These are phyloP conservation scores for Taenioides sp. DNA, from an alignment of 2,797 vertebrate genomes.

Conservation along the genomic window DNA sequence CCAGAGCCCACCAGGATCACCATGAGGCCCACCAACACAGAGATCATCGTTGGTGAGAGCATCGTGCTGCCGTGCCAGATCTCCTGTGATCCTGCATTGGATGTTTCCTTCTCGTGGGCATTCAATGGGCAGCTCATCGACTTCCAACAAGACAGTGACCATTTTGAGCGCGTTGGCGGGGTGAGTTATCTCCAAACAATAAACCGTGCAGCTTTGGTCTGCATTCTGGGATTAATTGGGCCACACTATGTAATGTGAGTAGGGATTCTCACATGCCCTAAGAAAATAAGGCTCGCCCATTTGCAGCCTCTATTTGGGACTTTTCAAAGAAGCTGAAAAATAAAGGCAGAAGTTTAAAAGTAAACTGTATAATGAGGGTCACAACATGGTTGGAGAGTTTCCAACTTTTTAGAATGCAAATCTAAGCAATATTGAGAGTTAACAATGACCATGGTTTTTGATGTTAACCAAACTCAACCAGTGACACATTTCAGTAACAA, in stretches of 20 bases:
- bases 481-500: neutral
- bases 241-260: constrained; percentile 34
- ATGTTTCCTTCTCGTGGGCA: constrained; percentile 91
- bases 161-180: constrained; percentile 93
- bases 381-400: neutral
- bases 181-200: constrained; percentile 78
- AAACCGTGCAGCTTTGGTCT: constrained; percentile 40
- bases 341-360: constrained; percentile 17
- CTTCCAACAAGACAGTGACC: constrained; percentile 85
- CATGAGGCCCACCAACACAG: constrained; percentile 90
- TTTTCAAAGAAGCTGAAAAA: constrained; percentile 3
- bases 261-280: constrained; percentile 38
- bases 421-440: neutral
- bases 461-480: no score
- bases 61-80: constrained; percentile 93
- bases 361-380: neutral
- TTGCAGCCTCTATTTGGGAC: constrained; percentile 34
- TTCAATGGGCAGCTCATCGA: constrained; percentile 89
- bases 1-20: constrained; percentile 92
- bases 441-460: neutral
- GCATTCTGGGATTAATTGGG: constrained; percentile 60
- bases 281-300: constrained; percentile 22
- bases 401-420: neutral
- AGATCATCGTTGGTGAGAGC: constrained; percentile 94
- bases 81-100: constrained; percentile 87